Evolutionary conservation across 2,888 invertebrate species (phyloP).

Genomic region (Laspeyria flexula): DNA sequence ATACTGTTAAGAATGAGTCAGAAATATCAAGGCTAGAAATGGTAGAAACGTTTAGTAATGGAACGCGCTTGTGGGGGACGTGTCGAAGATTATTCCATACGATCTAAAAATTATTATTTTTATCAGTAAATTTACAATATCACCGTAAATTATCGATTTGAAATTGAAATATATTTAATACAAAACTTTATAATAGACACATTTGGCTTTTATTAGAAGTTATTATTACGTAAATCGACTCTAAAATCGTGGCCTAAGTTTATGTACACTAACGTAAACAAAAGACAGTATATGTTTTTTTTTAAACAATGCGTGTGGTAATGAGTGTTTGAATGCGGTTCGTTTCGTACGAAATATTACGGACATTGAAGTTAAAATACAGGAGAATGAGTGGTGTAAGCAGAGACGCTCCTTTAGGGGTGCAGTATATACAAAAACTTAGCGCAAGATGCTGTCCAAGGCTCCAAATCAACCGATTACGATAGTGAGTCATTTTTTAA

Average conservation of each 20-base stretch:
- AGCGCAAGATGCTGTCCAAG: constrained; percentile 86
- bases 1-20: constrained; percentile 9
- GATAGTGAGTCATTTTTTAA: constrained; percentile 84
- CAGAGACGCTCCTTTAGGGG: constrained; percentile 88
- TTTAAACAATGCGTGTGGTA: constrained; percentile 54
- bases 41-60: constrained; percentile 12
- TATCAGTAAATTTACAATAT: constrained; percentile 8
- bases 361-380: constrained; percentile 51
- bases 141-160: not conserved
- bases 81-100: constrained; percentile 31
- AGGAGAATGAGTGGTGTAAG: constrained; percentile 83
- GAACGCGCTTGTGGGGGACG: constrained; percentile 31
- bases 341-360: constrained; percentile 35
- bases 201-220: not conserved
- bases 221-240: constrained; percentile 19
- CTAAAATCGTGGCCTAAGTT: constrained; percentile 14
- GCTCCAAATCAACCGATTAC: constrained; percentile 87
- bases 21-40: constrained; percentile 33
- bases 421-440: constrained; percentile 84
- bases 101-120: constrained; percentile 24
- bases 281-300: constrained; percentile 36
- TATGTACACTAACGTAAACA: constrained; percentile 53
- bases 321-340: constrained; percentile 53
- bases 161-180: constrained; percentile 1
- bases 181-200: not conserved